phyloP scores from a whole-genome alignment of 1,140 invertebrate species.

The Brachionus calyciflorus region DNA sequence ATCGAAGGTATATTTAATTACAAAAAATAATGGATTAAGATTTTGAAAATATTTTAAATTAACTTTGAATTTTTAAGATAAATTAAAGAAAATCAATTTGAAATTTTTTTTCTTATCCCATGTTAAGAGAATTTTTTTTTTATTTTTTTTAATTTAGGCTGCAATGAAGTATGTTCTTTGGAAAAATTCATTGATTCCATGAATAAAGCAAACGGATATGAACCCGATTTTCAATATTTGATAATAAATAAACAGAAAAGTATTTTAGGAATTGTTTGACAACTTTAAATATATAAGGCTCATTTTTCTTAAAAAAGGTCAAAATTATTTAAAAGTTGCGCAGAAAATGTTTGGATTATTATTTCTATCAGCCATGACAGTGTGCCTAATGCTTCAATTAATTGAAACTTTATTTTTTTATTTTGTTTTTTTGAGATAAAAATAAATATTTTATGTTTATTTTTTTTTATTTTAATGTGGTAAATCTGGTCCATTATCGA shows the following conservation, averaged over 20 bases:
- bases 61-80: not conserved
- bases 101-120: no score
- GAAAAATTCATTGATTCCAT: not conserved
- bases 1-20: not conserved
- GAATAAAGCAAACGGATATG: not conserved
- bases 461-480: not conserved
- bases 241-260: constrained; percentile 14
- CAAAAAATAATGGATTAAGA: not conserved
- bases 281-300: not conserved
- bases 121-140: not conserved
- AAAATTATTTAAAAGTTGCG: not conserved
- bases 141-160: not conserved
- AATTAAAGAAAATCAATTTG: no score
- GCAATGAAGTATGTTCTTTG: not conserved
- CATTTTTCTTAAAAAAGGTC: not conserved
- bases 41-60: not conserved
- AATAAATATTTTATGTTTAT: not conserved
- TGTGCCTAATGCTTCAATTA: not conserved
- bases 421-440: constrained; percentile 43
- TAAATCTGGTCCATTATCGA: constrained; percentile 30
- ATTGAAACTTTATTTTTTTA: constrained; percentile 42
- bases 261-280: not conserved
- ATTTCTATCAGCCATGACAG: constrained; percentile 22
- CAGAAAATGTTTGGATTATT: constrained; percentile 13
- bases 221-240: constrained; percentile 26